These are phyloP conservation scores for Acleris emargana DNA, from an alignment of 2,888 invertebrate genomes.

Conservation along the genomic window DNA sequence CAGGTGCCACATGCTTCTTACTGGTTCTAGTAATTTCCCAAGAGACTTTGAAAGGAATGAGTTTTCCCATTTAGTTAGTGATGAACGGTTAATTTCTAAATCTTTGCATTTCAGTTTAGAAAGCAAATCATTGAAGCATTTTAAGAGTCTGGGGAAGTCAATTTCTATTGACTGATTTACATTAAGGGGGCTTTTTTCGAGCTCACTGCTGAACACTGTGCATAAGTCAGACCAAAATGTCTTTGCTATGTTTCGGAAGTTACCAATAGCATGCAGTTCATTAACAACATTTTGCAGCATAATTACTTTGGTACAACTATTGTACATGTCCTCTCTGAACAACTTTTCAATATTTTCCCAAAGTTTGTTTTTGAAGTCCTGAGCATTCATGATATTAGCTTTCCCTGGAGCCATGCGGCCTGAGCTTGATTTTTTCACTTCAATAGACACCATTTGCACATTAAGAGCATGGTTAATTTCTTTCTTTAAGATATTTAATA, in stretches of 20 bases:
- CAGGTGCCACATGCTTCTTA: constrained; percentile 91
- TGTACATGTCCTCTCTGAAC: constrained; percentile 89
- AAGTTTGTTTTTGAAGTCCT: constrained; percentile 85
- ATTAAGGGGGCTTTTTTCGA: constrained; percentile 79
- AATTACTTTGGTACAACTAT: constrained; percentile 87
- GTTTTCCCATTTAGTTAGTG: constrained; percentile 90
- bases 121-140: constrained; percentile 90
- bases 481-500: constrained; percentile 78
- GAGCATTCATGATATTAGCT: constrained; percentile 79
- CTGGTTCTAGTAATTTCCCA: constrained; percentile 91
- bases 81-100: constrained; percentile 82
- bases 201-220: constrained; percentile 71
- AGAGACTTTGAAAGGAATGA: constrained; percentile 93
- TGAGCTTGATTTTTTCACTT: constrained; percentile 71
- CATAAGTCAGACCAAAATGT: constrained; percentile 85
- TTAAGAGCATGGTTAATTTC: constrained; percentile 80
- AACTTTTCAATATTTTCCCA: constrained; percentile 96
- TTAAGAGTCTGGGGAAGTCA: constrained; percentile 93
- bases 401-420: constrained; percentile 76
- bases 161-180: constrained; percentile 93
- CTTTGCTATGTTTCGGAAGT: constrained; percentile 76
- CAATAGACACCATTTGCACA: constrained; percentile 73
- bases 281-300: constrained; percentile 80
- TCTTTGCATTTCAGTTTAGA: constrained; percentile 86
- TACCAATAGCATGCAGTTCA: constrained; percentile 78